Conservation (phyloP, 2,113 vertebrate species). For the Uria lomvia region DNA sequence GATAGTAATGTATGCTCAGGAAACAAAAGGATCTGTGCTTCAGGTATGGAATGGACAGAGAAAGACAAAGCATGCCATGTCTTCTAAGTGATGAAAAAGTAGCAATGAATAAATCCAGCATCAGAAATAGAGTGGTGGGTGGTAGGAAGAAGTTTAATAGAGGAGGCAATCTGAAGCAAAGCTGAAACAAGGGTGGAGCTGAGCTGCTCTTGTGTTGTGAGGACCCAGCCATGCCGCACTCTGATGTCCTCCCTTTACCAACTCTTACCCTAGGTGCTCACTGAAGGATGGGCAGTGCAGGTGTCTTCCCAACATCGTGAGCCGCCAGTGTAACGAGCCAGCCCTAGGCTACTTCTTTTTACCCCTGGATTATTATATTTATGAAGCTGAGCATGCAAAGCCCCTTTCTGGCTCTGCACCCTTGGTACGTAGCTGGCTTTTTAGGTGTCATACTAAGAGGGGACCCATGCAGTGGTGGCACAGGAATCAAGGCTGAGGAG, state of each 20-base stretch:
- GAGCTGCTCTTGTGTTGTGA: background rate
- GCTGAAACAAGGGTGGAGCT: background rate
- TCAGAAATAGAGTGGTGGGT: background rate
- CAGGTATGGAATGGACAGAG: background rate
- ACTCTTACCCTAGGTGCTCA: constrained; percentile 69
- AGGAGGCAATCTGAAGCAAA: background rate
- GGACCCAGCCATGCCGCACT: background rate
- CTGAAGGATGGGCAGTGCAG: constrained; percentile 77
- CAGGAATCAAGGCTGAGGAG: background rate
- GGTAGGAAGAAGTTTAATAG: background rate
- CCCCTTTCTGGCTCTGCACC: constrained; percentile 61
- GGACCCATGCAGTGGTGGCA: fast-evolving
- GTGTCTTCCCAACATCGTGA: constrained; percentile 79
- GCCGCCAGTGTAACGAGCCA: constrained; percentile 78
- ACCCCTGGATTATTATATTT: constrained; percentile 84
- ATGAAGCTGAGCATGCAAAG: constrained; percentile 82
- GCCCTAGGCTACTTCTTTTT: constrained; percentile 81
- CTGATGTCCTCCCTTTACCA: background rate
- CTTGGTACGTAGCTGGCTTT: constrained; percentile 64
- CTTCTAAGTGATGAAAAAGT: background rate
- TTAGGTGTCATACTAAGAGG: background rate
- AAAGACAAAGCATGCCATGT: background rate
- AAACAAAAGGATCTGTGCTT: background rate
- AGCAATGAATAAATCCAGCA: background rate
- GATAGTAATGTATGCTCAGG: background rate